Evolutionary conservation across 2,888 invertebrate genomes (phyloP).

Genomic region (Trichopria drosophilae): DNA sequence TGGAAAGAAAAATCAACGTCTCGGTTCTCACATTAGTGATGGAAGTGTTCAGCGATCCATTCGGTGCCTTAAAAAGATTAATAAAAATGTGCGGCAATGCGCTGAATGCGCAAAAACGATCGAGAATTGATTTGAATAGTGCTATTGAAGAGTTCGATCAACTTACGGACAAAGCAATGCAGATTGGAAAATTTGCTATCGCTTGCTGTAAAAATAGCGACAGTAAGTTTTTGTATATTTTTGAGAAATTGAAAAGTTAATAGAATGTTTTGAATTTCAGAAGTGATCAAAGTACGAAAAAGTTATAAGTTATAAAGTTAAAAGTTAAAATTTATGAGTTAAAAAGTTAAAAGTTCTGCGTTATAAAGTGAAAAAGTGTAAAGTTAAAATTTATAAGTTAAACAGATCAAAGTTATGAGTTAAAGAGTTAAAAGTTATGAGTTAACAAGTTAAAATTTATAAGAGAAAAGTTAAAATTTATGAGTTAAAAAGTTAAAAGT

Average conservation of each 20-base stretch:
- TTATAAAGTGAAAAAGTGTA: too few relatives aligned
- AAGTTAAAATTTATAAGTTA: too few relatives aligned
- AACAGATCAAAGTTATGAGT: too few relatives aligned
- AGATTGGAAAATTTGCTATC: slow-evolving; percentile 73
- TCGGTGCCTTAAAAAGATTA: slow-evolving; percentile 49
- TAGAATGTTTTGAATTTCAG: slow-evolving; percentile 15
- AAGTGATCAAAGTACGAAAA: not conserved
- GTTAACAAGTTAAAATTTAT: too few relatives aligned
- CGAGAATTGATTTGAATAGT: slow-evolving; percentile 58
- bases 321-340: too few relatives aligned
- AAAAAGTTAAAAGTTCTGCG: too few relatives aligned
- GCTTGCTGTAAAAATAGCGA: slow-evolving; percentile 62
- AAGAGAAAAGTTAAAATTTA: too few relatives aligned
- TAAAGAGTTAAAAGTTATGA: too few relatives aligned
- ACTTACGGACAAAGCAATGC: slow-evolving; percentile 68
- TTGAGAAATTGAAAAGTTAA: slow-evolving; percentile 1
- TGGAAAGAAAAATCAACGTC: slow-evolving; percentile 70
- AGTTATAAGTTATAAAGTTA: too few relatives aligned
- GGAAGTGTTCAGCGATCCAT: slow-evolving; percentile 57
- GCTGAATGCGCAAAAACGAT: slow-evolving; percentile 44
- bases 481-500: too few relatives aligned
- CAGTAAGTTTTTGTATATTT: slow-evolving; percentile 38
- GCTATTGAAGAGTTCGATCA: slow-evolving; percentile 69
- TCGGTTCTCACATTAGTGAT: slow-evolving; percentile 66
- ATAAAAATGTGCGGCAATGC: slow-evolving; percentile 52